A percentile compares a stretch with the other conserved stretches of the same genome.
These are phyloP conservation scores for Adineta ricciae DNA, from an alignment of 2,888 invertebrate genomes.

Conservation along the genomic window DNA sequence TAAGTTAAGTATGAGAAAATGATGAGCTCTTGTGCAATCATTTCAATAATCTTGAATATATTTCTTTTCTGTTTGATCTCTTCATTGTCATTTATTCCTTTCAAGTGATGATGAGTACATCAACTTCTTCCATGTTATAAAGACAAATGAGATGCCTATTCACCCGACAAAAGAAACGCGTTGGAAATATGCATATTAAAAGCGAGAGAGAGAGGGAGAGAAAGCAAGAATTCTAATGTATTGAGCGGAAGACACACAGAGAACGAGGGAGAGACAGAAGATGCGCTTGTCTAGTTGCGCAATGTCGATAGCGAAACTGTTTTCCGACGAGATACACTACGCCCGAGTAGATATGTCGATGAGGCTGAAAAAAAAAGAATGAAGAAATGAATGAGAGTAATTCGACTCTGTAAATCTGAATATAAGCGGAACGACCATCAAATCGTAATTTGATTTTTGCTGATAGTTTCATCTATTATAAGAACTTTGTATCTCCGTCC, in stretches of 20 bases:
- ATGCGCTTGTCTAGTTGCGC: not conserved
- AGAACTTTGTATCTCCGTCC: not conserved
- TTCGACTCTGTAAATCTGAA: not conserved
- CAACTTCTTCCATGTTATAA: not conserved
- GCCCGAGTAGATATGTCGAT: not conserved
- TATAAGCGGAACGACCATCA: not conserved
- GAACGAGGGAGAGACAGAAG: not conserved
- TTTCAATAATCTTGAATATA: not conserved
- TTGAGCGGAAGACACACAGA: not conserved
- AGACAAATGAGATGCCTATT: conserved; percentile 3
- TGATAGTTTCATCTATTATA: not conserved
- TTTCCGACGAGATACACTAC: not conserved
- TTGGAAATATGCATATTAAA: not conserved
- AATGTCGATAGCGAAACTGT: not conserved
- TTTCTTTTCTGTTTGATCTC: not conserved
- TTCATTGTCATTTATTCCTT: not conserved
- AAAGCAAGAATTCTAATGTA: not conserved
- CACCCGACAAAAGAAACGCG: not conserved
- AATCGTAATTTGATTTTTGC: not conserved
- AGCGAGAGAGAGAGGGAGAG: not conserved
- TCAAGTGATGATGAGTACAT: not conserved
- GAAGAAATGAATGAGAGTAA: not conserved
- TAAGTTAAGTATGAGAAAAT: not conserved
- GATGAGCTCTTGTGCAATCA: conserved; percentile 4
- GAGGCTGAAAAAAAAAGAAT: not conserved